Conservation (phyloP, 2,113 vertebrate species). For the Boulengeromyrus knoepffleri region DNA sequence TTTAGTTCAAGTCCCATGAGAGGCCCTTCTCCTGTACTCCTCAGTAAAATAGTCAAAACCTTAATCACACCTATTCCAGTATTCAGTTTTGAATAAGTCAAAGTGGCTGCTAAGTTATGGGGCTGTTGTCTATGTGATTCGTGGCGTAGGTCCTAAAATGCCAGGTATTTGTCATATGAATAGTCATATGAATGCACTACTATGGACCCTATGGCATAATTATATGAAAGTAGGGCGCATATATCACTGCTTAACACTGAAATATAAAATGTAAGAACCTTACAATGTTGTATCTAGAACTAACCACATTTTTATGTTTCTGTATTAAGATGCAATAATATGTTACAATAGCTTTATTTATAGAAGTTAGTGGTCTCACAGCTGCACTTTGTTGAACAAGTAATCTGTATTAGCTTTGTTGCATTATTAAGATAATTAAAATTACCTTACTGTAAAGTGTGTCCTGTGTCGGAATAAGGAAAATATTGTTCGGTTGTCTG, state of each 20-base stretch:
- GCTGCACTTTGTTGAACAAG: not conserved
- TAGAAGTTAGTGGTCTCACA: not conserved
- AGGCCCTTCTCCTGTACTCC: not conserved
- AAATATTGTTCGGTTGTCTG: not conserved
- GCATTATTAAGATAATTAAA: not conserved
- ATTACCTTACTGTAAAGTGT: not conserved
- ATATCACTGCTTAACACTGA: not conserved
- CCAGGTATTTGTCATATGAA: not conserved
- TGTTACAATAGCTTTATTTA: not conserved
- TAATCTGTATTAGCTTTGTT: not conserved
- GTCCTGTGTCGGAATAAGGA: not conserved
- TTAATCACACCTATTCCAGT: not conserved
- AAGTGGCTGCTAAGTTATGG: not conserved
- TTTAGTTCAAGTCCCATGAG: not conserved
- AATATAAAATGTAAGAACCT: not conserved
- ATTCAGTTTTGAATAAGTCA: not conserved
- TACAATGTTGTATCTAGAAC: not conserved
- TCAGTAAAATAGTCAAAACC: not conserved
- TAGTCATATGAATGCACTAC: not conserved
- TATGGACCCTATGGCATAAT: not conserved
- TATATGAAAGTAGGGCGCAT: not conserved
- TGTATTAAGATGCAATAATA: not conserved
- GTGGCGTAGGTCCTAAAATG: not conserved
- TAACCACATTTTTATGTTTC: not conserved
- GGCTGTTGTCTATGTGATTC: not conserved